Percentiles rank a stretch among this genome's conserved stretches.
Evolutionary conservation across 2,113 vertebrate genomes (phyloP).

Genomic region (Mesocricetus auratus): DNA sequence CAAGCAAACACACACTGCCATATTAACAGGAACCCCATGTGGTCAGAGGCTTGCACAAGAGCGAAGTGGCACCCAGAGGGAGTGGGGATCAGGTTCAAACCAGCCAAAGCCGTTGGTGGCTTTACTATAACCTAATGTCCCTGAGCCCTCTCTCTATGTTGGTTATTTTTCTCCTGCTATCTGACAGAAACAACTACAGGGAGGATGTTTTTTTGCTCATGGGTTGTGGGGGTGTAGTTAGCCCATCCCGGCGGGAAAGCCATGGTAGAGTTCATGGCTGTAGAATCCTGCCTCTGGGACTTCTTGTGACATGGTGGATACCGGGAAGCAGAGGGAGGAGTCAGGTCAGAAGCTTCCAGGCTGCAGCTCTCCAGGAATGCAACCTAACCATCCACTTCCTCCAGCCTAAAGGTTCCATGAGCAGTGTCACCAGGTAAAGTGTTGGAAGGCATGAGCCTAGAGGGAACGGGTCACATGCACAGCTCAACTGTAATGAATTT

Average conservation of each 20-base stretch:
- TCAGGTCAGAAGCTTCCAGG: neutral
- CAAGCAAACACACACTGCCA: neutral
- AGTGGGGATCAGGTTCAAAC: neutral
- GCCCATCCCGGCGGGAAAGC: no score
- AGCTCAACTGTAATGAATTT: neutral
- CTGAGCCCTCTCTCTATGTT: neutral
- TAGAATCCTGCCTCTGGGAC: neutral
- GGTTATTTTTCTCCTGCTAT: neutral
- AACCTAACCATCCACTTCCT: neutral
- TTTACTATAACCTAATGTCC: no score
- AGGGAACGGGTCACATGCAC: neutral
- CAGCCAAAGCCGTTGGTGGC: neutral
- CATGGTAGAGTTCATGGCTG: neutral
- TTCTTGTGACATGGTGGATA: neutral
- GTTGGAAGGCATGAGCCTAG: neutral
- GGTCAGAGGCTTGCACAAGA: neutral
- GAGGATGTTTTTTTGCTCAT: neutral
- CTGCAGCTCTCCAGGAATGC: neutral
- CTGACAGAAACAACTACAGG: neutral
- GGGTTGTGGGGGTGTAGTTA: neutral
- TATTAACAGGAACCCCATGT: neutral
- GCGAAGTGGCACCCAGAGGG: neutral
- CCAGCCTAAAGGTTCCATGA: neutral
- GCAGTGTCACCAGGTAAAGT: neutral
- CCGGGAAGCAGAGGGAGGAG: neutral